Evolutionary conservation across 1,140 invertebrate genomes (phyloP).

Genomic region (Drosophila navojoa): DNA sequence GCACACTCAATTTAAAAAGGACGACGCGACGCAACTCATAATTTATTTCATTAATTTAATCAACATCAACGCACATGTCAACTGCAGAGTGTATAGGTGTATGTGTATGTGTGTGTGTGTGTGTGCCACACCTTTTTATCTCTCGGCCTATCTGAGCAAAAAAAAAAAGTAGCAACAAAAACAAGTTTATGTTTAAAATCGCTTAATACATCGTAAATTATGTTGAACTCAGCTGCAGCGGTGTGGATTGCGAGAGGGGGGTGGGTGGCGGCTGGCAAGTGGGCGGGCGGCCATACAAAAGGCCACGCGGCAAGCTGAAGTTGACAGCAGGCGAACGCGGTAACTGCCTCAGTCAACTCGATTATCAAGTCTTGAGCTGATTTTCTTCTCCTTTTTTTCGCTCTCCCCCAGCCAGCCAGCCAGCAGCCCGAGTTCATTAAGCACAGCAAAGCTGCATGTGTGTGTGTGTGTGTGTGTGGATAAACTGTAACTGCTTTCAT

Average conservation of each 20-base stretch:
- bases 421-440: conserved; percentile 42
- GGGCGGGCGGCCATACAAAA: conserved; percentile 2
- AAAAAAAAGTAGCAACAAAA: conserved; percentile 54
- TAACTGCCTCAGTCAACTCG: conserved; percentile 23
- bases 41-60: conserved; percentile 83
- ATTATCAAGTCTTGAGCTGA: conserved; percentile 48
- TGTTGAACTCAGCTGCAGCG: conserved; percentile 43
- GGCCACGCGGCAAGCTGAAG: conserved; percentile 14
- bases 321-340: conserved; percentile 31
- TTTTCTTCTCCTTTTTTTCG: conserved; percentile 17
- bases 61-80: conserved; percentile 79
- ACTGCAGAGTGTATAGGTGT: conserved; percentile 52
- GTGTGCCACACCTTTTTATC: conserved; percentile 45
- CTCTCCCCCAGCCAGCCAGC: conserved; percentile 8
- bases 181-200: conserved; percentile 73
- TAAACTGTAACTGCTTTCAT: conserved; percentile 76
- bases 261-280: not conserved
- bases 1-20: conserved; percentile 76
- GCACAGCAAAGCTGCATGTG: conserved; percentile 41
- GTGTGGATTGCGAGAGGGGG: not conserved
- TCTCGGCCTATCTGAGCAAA: conserved; percentile 21
- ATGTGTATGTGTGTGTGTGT: conserved; percentile 22
- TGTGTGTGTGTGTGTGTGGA: conserved; percentile 27
- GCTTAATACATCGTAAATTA: conserved; percentile 82
- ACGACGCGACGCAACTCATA: conserved; percentile 65